A percentile compares a stretch with the other conserved stretches of the same genome.
Conservation (phyloP, 2,888 invertebrate genomes). For the Drosophila fulvimacula region DNA sequence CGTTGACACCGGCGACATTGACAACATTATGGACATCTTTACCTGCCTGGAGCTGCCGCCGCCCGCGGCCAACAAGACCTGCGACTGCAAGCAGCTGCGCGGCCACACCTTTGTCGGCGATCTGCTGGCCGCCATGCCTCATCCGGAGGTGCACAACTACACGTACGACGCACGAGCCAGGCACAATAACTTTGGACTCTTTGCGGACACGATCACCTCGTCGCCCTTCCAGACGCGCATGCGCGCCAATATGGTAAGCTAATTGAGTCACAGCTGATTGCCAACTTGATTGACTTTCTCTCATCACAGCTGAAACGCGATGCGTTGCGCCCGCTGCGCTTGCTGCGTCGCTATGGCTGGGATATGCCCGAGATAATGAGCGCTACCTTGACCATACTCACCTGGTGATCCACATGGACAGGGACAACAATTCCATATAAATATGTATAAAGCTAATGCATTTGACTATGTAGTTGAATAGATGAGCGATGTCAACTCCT, state of each 20-base stretch:
- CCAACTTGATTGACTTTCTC: neutral
- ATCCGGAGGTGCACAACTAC: constrained; percentile 39
- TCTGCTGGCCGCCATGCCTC: constrained; percentile 58
- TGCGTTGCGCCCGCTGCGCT: constrained; percentile 46
- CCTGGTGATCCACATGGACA: constrained; percentile 46
- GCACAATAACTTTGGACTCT: constrained; percentile 57
- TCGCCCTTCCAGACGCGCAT: constrained; percentile 51
- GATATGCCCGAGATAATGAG: constrained; percentile 54
- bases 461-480: constrained; percentile 30
- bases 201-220: constrained; percentile 45
- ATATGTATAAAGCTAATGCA: constrained; percentile 13
- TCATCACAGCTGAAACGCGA: constrained; percentile 55
- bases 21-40: constrained; percentile 55
- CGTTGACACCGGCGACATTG: constrained; percentile 56
- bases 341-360: constrained; percentile 64
- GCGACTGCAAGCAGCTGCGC: constrained; percentile 46
- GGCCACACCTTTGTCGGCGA: constrained; percentile 59
- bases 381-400: constrained; percentile 45
- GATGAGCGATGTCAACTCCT: neutral
- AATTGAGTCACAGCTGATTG: neutral
- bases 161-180: neutral
- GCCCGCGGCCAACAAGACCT: constrained; percentile 22
- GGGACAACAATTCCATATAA: neutral
- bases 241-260: constrained; percentile 60
- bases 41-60: constrained; percentile 53